These are phyloP conservation scores for Chloroceryle amazona DNA, from an alignment of 2,797 vertebrate genomes.

Conservation along the genomic window DNA sequence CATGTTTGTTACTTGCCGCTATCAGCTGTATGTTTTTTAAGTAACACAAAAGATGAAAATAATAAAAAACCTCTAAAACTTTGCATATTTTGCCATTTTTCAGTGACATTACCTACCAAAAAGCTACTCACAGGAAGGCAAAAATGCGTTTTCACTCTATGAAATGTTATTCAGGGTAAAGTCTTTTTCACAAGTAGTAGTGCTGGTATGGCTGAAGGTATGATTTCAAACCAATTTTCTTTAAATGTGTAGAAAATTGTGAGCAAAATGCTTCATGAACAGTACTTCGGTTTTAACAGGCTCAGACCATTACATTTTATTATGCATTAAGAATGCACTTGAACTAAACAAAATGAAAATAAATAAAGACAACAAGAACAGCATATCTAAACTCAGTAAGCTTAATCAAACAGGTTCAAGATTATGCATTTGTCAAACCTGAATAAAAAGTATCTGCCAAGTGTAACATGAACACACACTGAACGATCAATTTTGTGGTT, in stretches of 20 bases:
- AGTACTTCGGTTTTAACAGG: slow-evolving; percentile 15
- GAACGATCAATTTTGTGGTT: neutral
- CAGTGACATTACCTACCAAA: neutral
- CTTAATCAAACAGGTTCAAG: neutral
- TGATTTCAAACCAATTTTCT: slow-evolving; percentile 13
- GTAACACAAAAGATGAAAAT: neutral
- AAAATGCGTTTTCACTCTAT: neutral
- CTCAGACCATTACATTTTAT: slow-evolving; percentile 7
- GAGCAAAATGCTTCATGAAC: neutral
- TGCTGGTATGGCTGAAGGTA: neutral
- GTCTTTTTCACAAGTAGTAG: neutral
- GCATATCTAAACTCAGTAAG: neutral
- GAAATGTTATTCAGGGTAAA: neutral
- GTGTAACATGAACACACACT: neutral
- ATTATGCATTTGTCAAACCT: neutral
- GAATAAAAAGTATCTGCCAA: neutral
- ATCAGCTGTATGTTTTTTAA: neutral
- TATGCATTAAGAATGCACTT: neutral
- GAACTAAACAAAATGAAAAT: neutral
- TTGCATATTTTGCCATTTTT: neutral
- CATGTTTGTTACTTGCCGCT: neutral
- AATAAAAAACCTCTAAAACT: neutral
- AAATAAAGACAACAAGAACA: neutral
- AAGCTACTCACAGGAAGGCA: neutral
- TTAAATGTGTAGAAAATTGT: neutral